These are phyloP conservation scores for Saturnia pavonia DNA, from an alignment of 2,888 invertebrate species.

Conservation along the genomic window DNA sequence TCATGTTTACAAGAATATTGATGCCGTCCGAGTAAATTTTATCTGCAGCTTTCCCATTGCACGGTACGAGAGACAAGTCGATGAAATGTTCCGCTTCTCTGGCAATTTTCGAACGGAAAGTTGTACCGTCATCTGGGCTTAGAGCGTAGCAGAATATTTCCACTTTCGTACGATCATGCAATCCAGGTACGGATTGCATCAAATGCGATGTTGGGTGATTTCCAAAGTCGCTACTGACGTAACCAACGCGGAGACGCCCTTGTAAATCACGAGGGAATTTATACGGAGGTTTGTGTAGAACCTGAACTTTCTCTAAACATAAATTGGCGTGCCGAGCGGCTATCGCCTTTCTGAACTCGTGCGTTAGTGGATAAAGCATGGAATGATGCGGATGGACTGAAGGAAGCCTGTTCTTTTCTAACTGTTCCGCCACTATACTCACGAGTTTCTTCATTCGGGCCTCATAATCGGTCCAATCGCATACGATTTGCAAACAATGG, in stretches of 20 bases:
- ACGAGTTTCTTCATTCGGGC: constrained; percentile 97
- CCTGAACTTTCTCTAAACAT: constrained; percentile 98
- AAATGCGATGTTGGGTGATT: constrained; percentile 99
- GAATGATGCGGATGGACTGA: constrained; percentile 99
- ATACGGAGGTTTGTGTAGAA: constrained; percentile 95
- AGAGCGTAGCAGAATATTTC: constrained; percentile 97
- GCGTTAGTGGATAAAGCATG: constrained; percentile 98
- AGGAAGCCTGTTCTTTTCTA: constrained; percentile 97
- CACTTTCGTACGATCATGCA: constrained; percentile 91
- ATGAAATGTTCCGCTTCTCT: constrained; percentile 98
- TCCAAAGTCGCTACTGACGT: constrained; percentile 99
- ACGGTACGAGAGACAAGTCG: constrained; percentile 95
- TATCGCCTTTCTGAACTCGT: constrained; percentile 97
- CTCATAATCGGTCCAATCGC: constrained; percentile 99
- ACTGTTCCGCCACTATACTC: constrained; percentile 97
- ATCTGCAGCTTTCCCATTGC: constrained; percentile 99
- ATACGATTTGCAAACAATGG: constrained; percentile 99
- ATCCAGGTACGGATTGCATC: constrained; percentile 99
- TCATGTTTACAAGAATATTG: constrained; percentile 99
- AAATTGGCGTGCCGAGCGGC: constrained; percentile 98
- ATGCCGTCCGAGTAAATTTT: constrained; percentile 97
- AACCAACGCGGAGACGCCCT: constrained; percentile 93
- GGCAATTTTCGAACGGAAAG: constrained; percentile 97
- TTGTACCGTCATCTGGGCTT: constrained; percentile 98
- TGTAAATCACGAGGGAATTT: constrained; percentile 88